Base-by-base conservation (phyloP, 2,888 invertebrate genomes). In the Xylota segnis region DNA sequence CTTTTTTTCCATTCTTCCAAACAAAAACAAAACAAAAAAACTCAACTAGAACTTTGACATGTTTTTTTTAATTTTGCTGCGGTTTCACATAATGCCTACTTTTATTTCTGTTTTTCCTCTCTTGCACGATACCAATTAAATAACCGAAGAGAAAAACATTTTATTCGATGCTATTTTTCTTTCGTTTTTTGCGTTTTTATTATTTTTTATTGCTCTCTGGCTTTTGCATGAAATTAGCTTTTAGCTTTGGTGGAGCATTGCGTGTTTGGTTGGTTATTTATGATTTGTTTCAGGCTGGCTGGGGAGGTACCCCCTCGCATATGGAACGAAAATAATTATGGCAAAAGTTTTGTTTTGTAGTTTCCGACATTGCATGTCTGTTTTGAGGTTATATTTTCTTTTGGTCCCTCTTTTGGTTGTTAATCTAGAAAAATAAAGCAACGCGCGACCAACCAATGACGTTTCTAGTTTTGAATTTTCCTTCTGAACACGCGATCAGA, bases 221-320 rank as follows among this genome's bases (percentile, higher is more conserved):
- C 72, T 77, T 86, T 86, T 86, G 86, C 82, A 86, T 86, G 86
- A 86, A 77, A 76, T 77, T 72, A 72, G 68, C 68, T 77, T 82
- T 68, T 72, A 77, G 68, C 37, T 56, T 81, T 32, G 68, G 40
- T 63, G 61, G 27, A 56, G 45, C 47, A 12, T 86, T 74, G 86
- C 86, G 86, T 86, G 86, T 68, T 72, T 68, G 82, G 61, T 68
- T 82, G 56, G 56, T 86, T 86, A 77, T 86, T 86, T 86, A 86
- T 86, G 72, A 86, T 72, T 86, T 77, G 34, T 71, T 82, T 72
- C 1, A 61, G 72, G 52, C 70, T 76, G 29, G n/a, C n/a, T n/a
- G n/a, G n/a, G n/a, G n/a, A n/a, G n/a, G n/a, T n/a, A n/a, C 27
- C 37, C 34, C 27, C 43, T 18, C 43, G 14, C 16, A 16, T 27